A percentile compares a stretch with the other conserved stretches of the same genome.
phyloP scores from a whole-genome alignment of 2,888 invertebrate genomes.

The Lepidocyrtinus sp. region DNA sequence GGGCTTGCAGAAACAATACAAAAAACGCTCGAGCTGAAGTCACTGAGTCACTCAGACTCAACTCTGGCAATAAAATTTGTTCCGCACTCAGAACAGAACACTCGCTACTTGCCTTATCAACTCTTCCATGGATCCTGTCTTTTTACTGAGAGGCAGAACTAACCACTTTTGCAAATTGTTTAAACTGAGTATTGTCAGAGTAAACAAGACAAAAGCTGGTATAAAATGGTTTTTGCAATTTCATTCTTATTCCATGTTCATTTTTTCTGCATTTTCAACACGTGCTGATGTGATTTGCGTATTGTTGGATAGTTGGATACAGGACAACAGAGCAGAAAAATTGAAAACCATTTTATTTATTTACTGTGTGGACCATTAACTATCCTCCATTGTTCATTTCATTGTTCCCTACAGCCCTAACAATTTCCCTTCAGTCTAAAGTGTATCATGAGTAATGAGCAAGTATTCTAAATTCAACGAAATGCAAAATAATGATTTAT shows the following conservation, averaged over 20 bases:
- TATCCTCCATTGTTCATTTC: neutral
- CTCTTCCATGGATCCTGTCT: neutral
- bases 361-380: neutral
- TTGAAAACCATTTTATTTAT: no score
- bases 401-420: neutral
- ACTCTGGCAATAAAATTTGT: constrained; percentile 50
- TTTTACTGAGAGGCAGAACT: neutral
- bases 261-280: no score
- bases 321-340: no score
- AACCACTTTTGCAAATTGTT: neutral
- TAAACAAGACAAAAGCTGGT: neutral
- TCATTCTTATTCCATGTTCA: neutral
- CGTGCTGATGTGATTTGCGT: neutral
- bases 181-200: no score
- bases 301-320: no score
- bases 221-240: neutral
- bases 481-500: no score
- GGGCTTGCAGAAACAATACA: neutral
- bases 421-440: neutral
- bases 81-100: constrained; percentile 28
- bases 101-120: neutral
- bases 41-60: no score
- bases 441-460: neutral
- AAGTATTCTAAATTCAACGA: no score
- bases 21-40: no score